These are phyloP conservation scores for Alectoris magna DNA, from an alignment of 2,797 vertebrate species.

Conservation along the genomic window DNA sequence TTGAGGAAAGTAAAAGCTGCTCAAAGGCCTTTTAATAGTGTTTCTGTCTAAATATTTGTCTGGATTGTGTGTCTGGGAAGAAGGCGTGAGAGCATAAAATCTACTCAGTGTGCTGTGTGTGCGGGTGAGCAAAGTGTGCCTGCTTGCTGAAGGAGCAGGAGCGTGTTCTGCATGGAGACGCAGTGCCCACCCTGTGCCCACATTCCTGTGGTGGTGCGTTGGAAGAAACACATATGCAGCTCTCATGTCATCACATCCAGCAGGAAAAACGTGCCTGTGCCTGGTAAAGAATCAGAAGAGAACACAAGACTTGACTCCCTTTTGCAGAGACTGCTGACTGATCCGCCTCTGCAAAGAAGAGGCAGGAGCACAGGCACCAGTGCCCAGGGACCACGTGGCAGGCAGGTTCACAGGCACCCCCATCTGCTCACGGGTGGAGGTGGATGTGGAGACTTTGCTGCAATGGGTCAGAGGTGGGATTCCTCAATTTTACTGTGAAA, in stretches of 20 bases:
- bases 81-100: constrained; percentile 39
- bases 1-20: constrained; percentile 66
- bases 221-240: not conserved
- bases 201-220: not conserved
- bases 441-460: not conserved
- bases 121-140: not conserved
- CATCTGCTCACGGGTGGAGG: not conserved
- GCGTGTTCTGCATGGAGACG: not conserved
- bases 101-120: not conserved
- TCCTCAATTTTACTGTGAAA: not conserved
- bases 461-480: not conserved
- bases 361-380: constrained; percentile 16
- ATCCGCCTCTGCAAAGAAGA: constrained; percentile 4
- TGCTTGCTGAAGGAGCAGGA: not conserved
- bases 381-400: not conserved
- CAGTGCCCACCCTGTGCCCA: accelerated
- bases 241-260: not conserved
- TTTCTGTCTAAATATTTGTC: constrained; percentile 80
- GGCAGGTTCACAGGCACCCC: not conserved
- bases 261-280: not conserved
- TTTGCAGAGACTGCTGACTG: not conserved
- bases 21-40: constrained; percentile 71
- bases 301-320: not conserved
- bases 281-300: constrained; percentile 25
- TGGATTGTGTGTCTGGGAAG: constrained; percentile 55